Evolutionary conservation across 2,797 vertebrate genomes (phyloP).

Genomic region (Tangara arthus): DNA sequence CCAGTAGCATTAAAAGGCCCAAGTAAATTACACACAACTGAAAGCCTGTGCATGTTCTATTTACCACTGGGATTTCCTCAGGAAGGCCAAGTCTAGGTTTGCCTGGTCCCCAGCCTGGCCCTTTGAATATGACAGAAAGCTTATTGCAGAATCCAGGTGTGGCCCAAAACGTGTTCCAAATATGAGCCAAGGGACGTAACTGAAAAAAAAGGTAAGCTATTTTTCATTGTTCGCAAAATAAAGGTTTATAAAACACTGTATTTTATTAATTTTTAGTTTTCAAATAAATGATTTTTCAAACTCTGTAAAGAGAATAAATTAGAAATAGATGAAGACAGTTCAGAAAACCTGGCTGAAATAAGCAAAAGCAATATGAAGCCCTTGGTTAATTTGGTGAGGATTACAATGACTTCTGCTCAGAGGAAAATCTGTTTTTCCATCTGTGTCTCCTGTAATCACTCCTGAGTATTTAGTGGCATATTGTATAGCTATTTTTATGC

Average conservation of each 20-base stretch:
- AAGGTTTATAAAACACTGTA: not conserved
- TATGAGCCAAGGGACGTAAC: slow-evolving; percentile 82
- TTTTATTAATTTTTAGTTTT: not conserved
- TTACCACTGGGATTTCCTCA: slow-evolving; percentile 83
- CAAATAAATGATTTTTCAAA: not conserved
- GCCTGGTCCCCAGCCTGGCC: slow-evolving; percentile 91
- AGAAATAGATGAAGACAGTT: not conserved
- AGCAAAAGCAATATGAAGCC: not conserved
- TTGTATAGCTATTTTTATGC: not conserved
- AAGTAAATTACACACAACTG: slow-evolving; percentile 11
- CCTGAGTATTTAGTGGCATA: not conserved
- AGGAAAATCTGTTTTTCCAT: not conserved
- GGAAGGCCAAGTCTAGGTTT: slow-evolving; percentile 87
- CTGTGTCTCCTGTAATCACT: not conserved
- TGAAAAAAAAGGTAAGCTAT: slow-evolving; percentile 46
- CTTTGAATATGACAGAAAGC: slow-evolving; percentile 87
- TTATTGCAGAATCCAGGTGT: slow-evolving; percentile 83
- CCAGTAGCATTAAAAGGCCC: slow-evolving; percentile 21
- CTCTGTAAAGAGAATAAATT: not conserved
- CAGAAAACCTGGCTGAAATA: not conserved
- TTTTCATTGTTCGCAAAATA: slow-evolving; percentile 8
- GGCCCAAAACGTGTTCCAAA: slow-evolving; percentile 81
- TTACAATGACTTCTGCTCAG: not conserved
- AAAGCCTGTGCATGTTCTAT: slow-evolving; percentile 44
- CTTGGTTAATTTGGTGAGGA: not conserved